Evolutionary conservation across 1,140 invertebrate genomes (phyloP).

Genomic region (Drosophila miranda): DNA sequence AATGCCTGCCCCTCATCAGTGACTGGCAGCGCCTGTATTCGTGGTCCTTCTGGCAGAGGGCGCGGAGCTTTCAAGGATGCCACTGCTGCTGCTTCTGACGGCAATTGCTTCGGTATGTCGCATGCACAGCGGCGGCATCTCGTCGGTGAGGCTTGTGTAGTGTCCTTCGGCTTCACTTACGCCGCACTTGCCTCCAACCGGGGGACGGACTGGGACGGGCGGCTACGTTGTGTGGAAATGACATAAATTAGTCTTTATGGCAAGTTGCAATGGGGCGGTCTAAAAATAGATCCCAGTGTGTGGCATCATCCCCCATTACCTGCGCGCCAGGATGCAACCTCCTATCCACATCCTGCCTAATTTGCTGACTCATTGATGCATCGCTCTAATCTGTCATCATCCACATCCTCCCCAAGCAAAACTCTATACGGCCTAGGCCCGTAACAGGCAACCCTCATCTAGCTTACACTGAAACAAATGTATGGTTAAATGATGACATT

Average conservation of each 20-base stretch:
- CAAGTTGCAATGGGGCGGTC: not conserved
- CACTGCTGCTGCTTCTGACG: conserved; percentile 35
- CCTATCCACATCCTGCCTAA: conserved; percentile 15
- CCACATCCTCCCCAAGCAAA: conserved; percentile 7
- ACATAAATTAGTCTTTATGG: conserved; percentile 60
- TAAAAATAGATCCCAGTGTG: conserved; percentile 44
- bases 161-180: conserved; percentile 58
- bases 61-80: conserved; percentile 41
- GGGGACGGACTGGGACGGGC: not conserved
- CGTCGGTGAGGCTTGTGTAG: conserved; percentile 24
- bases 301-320: not conserved
- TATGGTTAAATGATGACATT: too few species aligned
- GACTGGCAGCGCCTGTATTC: conserved; percentile 18
- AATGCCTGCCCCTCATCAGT: conserved; percentile 32
- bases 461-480: too few species aligned
- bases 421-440: not conserved
- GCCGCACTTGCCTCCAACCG: conserved; percentile 22
- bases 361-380: conserved; percentile 17
- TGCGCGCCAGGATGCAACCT: too few species aligned
- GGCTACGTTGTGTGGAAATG: conserved; percentile 34
- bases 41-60: conserved; percentile 10
- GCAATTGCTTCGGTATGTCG: conserved; percentile 23
- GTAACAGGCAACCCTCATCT: not conserved
- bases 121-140: conserved; percentile 38
- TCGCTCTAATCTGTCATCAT: conserved; percentile 66